Conservation (phyloP, 1,140 invertebrate genomes). For the Limonius californicus region DNA sequence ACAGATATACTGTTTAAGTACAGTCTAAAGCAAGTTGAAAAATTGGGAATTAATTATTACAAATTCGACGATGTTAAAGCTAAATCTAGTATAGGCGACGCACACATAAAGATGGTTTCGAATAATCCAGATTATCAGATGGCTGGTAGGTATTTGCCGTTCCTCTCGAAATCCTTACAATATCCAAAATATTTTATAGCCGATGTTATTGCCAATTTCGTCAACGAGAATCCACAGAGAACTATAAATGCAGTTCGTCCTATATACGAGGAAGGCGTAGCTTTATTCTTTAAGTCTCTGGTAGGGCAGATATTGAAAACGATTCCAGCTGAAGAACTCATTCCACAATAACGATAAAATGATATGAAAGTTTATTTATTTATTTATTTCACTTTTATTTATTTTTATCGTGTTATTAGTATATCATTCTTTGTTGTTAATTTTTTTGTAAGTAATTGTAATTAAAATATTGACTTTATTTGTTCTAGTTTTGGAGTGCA, state of each 20-base stretch:
- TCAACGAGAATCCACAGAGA: neutral
- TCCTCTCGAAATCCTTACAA: neutral
- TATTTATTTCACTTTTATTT: no score
- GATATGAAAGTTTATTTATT: no score
- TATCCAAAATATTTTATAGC: neutral
- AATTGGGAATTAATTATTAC: constrained; percentile 57
- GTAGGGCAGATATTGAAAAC: neutral
- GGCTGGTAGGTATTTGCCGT: constrained; percentile 45
- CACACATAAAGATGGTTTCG: constrained; percentile 54
- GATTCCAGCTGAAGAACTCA: neutral
- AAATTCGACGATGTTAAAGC: constrained; percentile 57
- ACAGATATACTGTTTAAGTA: constrained; percentile 38
- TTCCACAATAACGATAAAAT: neutral
- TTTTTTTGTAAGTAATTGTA: no score
- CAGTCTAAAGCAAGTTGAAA: constrained; percentile 52
- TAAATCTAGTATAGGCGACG: constrained; percentile 59
- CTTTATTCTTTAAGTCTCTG: neutral
- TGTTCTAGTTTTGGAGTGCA: no score
- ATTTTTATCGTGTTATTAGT: no score
- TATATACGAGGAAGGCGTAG: neutral
- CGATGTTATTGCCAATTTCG: neutral
- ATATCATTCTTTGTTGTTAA: no score
- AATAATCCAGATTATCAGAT: constrained; percentile 43
- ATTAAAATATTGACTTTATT: no score
- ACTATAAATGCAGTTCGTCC: neutral